Base-by-base conservation (phyloP, 2,888 invertebrate species). In the Harmothoe impar region DNA sequence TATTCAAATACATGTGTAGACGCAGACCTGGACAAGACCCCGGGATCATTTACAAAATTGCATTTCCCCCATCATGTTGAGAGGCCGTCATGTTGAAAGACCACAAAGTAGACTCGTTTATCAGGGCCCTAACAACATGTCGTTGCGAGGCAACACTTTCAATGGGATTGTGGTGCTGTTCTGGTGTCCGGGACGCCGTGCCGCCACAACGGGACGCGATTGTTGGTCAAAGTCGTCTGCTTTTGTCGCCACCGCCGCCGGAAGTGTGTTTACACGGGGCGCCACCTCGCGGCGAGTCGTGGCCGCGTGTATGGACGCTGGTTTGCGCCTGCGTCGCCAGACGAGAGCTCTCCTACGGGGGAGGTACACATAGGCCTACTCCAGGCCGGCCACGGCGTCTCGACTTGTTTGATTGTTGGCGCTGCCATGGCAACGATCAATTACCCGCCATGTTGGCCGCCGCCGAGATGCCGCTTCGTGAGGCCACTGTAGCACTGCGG, bases 361-460 rank as follows among this genome's bases (percentile, higher is more conserved):
- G 81, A 81, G 81, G 81, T 81, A 81, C 81, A 81, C 81, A 81
- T 43, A n/a, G n/a, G n/a, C n/a, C n/a, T n/a, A 81, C 81, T 43
- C 43, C 81, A 81, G 1, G 25, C 12, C 33, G 81, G 29, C 35
- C 25, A 33, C 0, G 81, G 81, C 81, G 43, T 81, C 81, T 43
- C 81, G 35, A 81, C 81, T 31, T 81, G 81, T 81, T 81, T 81
- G 81, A 81, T 81, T 81, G 81, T 81, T 81, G 81, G 43, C 81
- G 81, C 81, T 81, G 43, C 81, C 81, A 81, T 81, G 81, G 81
- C 81, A 43, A 81, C 81, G 81, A 81, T 81, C 81, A 81, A 81
- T 81, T 81, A 81, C 43, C 43, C 81, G 81, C 35, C 81, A 43
- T 43, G 81, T 81, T 33, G 81, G 33, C 17, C 81, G 81, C 17